phyloP scores from a whole-genome alignment of 2,797 vertebrate genomes.

The Hydrolagus colliei region DNA sequence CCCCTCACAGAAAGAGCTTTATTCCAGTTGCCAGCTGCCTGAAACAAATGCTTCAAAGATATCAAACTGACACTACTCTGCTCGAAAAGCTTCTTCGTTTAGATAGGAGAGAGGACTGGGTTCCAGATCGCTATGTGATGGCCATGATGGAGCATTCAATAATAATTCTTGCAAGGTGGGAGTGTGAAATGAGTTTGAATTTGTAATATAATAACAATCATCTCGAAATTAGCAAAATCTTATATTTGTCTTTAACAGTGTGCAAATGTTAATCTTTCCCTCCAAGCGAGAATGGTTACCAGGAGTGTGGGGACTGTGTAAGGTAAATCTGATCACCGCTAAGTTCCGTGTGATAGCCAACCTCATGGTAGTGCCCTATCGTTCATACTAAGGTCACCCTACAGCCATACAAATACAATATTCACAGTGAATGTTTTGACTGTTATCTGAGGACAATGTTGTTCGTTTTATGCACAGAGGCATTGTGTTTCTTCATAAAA shows the following conservation, averaged over 20 bases:
- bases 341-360: neutral
- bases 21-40: no score
- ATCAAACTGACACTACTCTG: no score
- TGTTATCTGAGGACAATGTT: constrained; percentile 1
- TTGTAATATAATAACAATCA: neutral
- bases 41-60: no score
- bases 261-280: constrained; percentile 18
- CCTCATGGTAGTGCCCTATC: constrained; percentile 2
- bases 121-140: no score
- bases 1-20: no score
- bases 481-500: constrained; percentile 2
- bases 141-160: no score
- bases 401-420: constrained; percentile 8
- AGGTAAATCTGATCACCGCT: neutral
- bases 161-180: neutral
- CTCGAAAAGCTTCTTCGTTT: no score
- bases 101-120: no score
- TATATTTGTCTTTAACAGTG: neutral
- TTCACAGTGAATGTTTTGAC: constrained; percentile 9
- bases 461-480: neutral
- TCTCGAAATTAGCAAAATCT: neutral
- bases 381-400: constrained; percentile 10
- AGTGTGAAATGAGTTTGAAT: neutral
- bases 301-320: neutral
- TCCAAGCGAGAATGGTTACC: constrained; percentile 4